Evolutionary conservation across 2,888 invertebrate genomes (phyloP), one percentile per base, ranked within the genome.

Genomic region (Athrips mouffetella): DNA sequence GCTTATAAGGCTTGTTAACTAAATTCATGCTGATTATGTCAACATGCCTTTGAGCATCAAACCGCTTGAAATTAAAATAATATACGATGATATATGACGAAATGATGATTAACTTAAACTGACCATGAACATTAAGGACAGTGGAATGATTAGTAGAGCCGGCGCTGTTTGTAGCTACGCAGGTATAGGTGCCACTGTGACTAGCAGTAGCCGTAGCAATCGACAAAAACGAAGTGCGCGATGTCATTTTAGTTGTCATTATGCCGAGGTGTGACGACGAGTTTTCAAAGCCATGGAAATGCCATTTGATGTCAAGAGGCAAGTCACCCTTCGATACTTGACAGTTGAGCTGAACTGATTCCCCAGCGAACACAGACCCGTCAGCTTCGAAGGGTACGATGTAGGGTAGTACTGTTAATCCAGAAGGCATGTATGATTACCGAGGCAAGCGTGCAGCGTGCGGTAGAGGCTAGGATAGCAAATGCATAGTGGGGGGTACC

Each of bases 171-270:
- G 89, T 86, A 27, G 94, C 95, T 58, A 91, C 90, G 76, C 96
- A 95, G 55, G 93, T 94, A 70, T 94, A 95, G 70, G 91, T 90
- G 58, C 94, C 94, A 55, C 93, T 91, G 74, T 95, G 94, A 52
- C 90, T 88, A 21, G 91, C 91, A 61, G 90, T 89, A 49, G 93
- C 91, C 48, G 92, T 88, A 64, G 93, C 92, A 65, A 95, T 94
- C 52, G 92, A 93, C 52, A 95, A 82, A 55, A 93, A 92, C 73
- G 94, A 94, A 60, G 92, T 83, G 55, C 91, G 91, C 58, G 90
- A 91, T 47, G 91, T 91, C 88, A 91, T 91, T 89, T 91, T 91
- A 45, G 89, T 90, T 40, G 92, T 90, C 62, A 90, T 85, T 59
- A 92, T 90, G 66, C 91, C 92, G 62, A 90, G 86, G 63, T 90